Conservation (phyloP, 2,113 vertebrate species). For the Paramormyrops kingsleyae region DNA sequence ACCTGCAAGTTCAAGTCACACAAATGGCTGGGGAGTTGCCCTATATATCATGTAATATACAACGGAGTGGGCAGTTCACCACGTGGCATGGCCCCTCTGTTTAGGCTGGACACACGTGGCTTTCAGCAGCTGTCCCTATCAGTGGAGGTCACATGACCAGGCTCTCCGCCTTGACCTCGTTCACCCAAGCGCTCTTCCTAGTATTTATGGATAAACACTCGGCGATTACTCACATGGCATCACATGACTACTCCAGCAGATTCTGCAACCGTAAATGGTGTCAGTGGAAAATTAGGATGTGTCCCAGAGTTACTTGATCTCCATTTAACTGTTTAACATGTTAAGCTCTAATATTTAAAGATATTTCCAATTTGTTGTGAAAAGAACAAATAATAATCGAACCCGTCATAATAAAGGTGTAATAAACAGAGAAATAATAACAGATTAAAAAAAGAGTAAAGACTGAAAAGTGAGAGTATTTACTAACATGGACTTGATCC, state of each 20-base stretch:
- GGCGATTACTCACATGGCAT: background rate
- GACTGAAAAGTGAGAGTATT: background rate
- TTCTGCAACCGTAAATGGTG: background rate
- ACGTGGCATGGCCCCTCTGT: background rate
- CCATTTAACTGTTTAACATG: background rate
- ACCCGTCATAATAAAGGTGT: background rate
- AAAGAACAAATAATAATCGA: background rate
- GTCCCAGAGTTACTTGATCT: background rate
- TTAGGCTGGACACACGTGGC: background rate
- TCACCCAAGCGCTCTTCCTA: slow-evolving; percentile 42
- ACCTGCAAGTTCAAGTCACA: background rate
- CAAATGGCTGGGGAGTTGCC: background rate
- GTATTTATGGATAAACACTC: slow-evolving; percentile 23
- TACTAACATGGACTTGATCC: background rate
- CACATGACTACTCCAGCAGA: background rate
- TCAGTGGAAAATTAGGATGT: background rate
- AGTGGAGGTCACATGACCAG: slow-evolving; percentile 55
- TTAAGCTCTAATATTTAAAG: background rate
- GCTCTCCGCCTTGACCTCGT: slow-evolving; percentile 47
- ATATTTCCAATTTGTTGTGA: background rate
- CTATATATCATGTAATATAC: background rate
- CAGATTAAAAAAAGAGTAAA: background rate
- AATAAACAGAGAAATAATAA: background rate
- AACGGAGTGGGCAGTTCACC: background rate
- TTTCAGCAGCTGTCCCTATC: slow-evolving; percentile 53